Percentiles rank a stretch among this genome's conserved stretches.
Conservation (phyloP, 1,140 invertebrate species). For the Papilio polyxenes region DNA sequence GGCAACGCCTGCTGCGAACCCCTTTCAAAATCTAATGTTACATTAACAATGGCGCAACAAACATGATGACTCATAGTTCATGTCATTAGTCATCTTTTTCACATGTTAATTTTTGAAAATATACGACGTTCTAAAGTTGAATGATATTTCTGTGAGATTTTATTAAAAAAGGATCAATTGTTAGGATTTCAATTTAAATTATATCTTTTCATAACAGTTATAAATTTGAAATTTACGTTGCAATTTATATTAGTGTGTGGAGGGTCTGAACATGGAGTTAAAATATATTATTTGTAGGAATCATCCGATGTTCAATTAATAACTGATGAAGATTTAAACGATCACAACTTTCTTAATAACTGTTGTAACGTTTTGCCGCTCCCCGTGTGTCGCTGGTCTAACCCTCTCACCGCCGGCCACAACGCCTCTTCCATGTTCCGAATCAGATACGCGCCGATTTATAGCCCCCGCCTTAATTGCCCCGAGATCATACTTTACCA, state of each 20-base stretch:
- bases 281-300: background rate
- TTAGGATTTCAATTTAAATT: background rate
- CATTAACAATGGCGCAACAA: conserved; percentile 11
- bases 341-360: background rate
- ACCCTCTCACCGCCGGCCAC: conserved; percentile 46
- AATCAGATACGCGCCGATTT: conserved; percentile 72
- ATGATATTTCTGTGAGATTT: background rate
- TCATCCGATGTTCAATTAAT: background rate
- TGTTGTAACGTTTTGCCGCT: background rate
- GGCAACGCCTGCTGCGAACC: conserved; percentile 2
- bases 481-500: conserved; percentile 56
- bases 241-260: background rate
- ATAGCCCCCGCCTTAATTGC: conserved; percentile 74
- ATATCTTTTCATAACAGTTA: background rate
- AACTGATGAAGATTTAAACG: background rate
- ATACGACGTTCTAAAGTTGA: background rate
- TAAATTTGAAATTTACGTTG: background rate
- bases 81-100: conserved; percentile 17
- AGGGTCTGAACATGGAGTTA: background rate
- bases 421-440: conserved; percentile 75
- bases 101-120: conserved; percentile 6
- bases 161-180: background rate
- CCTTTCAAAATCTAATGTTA: conserved; percentile 20
- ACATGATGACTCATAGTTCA: conserved; percentile 4
- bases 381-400: conserved; percentile 33